Base-by-base conservation (phyloP, 2,888 invertebrate genomes). In the Branchellion lobata region DNA sequence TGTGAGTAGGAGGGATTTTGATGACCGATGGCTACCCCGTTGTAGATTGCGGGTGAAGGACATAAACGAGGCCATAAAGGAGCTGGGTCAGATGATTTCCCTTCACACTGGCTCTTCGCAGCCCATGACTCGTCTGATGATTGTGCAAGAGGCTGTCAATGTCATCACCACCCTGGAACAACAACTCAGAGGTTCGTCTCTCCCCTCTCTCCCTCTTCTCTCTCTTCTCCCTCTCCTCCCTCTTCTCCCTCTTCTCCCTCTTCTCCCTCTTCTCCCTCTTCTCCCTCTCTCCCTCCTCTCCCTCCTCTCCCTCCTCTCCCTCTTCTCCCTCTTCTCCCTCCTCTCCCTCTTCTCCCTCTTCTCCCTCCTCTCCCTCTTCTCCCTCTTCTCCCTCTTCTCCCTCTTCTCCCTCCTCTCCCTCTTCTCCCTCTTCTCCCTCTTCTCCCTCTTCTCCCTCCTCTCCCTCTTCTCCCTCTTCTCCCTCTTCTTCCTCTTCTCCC, bases 21-120 rank as follows among this genome's bases (percentile, higher is more conserved):
- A n/a, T n/a, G n/a, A n/a, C n/a, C n/a, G n/a, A n/a, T n/a, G n/a
- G n/a, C n/a, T 40, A 40, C 40, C 40, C 5, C 14, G 40, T 5
- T 14, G 40, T 40, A 96, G 98, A 91, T 95, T 98, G 91, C 93
- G 98, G 86, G 98, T 99, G 88, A 92, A 97, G 85, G 98, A 98
- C 88, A 98, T 98, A 87, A 98, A 98, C 89, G 96, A 97, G 88
- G 98, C 98, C 81, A 91, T 98, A 83, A 98, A 98, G 89, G 97
- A 98, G 90, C 91, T 98, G 81, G 98, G 98, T 11, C 91, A 95
- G 85, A 98, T 98, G 96, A 96, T 96, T 88, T 94, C 95, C 92
- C 93, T 95, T 84, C 98, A 98, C 88, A 90, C 95, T 79, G 95
- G 95, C 89, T 94, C 94, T 81, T 96, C 96, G 88, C 96, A 98